A percentile compares a stretch with the other conserved stretches of the same genome.
Conservation (phyloP, 1,140 invertebrate species). For the Dendrolimus kikuchii region DNA sequence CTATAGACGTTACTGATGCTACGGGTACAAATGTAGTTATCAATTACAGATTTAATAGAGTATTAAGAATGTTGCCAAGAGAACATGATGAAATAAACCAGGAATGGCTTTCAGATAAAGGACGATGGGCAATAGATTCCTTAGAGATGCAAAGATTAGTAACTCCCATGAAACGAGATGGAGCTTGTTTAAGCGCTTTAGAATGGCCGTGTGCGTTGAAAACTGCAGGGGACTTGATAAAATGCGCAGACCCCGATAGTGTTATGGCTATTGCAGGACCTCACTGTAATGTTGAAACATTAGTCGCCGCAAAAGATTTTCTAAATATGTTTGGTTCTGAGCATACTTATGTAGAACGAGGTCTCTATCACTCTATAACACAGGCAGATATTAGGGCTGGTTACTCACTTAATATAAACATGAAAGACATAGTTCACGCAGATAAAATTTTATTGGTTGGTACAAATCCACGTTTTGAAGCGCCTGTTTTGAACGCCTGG, state of each 20-base stretch:
- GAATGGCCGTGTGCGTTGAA: slow-evolving; percentile 79
- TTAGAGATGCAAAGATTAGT: slow-evolving; percentile 82
- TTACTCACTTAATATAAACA: slow-evolving; percentile 49
- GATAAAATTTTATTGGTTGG: slow-evolving; percentile 82
- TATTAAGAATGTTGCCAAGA: slow-evolving; percentile 81
- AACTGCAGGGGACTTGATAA: slow-evolving; percentile 54
- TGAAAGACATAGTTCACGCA: slow-evolving; percentile 75
- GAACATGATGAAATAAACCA: slow-evolving; percentile 85
- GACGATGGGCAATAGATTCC: slow-evolving; percentile 84
- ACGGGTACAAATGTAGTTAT: slow-evolving; percentile 84
- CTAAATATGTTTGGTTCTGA: slow-evolving; percentile 79
- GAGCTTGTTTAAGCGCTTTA: slow-evolving; percentile 68
- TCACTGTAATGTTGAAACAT: slow-evolving; percentile 77
- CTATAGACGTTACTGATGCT: slow-evolving; percentile 84
- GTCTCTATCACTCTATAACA: slow-evolving; percentile 25
- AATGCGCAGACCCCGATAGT: slow-evolving; percentile 34
- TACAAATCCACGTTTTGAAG: slow-evolving; percentile 85
- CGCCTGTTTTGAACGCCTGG: slow-evolving; percentile 83
- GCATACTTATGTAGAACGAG: slow-evolving; percentile 43
- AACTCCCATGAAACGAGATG: slow-evolving; percentile 76
- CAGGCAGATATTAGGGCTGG: slow-evolving; percentile 38
- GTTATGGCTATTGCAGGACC: slow-evolving; percentile 80
- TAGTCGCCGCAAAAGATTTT: slow-evolving; percentile 81
- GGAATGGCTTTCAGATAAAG: slow-evolving; percentile 87
- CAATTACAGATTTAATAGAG: slow-evolving; percentile 79